Evolutionary conservation across 2,113 vertebrate genomes (phyloP).

Genomic region (Podarcis raffonei): DNA sequence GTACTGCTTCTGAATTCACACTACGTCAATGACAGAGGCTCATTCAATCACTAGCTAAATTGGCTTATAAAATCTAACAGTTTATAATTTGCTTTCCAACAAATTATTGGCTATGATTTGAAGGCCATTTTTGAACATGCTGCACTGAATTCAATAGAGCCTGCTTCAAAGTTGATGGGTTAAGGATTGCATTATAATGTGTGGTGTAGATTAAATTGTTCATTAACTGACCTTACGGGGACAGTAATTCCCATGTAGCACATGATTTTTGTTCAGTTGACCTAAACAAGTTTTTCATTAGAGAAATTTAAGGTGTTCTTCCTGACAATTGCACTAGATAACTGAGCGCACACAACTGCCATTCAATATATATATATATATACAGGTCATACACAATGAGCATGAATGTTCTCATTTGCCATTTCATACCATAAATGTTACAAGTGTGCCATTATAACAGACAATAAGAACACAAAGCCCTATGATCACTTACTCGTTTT

Average conservation of each 20-base stretch:
- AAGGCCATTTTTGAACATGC: not conserved
- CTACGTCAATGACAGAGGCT: not conserved
- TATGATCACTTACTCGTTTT: conserved; percentile 57
- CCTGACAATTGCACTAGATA: conserved; percentile 28
- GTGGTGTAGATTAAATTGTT: not conserved
- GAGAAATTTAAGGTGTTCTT: conserved; percentile 32
- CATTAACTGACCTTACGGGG: conserved; percentile 18
- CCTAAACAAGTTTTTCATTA: conserved; percentile 19
- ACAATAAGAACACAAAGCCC: conserved; percentile 73
- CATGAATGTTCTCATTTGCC: conserved; percentile 68
- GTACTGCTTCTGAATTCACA: not conserved
- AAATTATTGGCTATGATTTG: not conserved
- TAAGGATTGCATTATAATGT: not conserved
- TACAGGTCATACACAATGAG: conserved; percentile 75
- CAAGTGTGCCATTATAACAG: conserved; percentile 73
- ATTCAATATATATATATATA: conserved; percentile 62
- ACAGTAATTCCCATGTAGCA: not conserved
- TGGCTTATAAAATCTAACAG: not conserved
- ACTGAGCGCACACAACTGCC: conserved; percentile 66
- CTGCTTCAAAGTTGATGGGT: not conserved
- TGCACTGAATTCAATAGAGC: not conserved
- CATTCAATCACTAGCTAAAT: not conserved
- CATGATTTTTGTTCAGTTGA: conserved; percentile 18
- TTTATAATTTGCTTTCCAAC: not conserved
- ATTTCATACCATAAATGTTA: conserved; percentile 65